Base-by-base conservation (phyloP, 2,113 vertebrate species). In the Sporophila hypoxantha region DNA sequence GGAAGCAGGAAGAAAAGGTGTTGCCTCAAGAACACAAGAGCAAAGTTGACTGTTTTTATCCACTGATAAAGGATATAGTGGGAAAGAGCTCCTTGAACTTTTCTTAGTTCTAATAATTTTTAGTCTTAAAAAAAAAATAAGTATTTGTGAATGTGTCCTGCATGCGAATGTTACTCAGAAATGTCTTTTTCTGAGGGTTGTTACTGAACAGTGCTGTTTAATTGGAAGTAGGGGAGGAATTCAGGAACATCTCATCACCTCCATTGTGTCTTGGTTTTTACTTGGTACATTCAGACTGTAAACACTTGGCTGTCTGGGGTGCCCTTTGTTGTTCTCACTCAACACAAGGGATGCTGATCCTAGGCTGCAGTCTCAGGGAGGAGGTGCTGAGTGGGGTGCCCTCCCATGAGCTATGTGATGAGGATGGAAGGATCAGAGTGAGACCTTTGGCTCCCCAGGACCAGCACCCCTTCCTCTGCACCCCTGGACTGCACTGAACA, bases 1-100 rank as follows among this genome's bases (percentile, higher is more conserved):
- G 94, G 92, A 95, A 94, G 64, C 71, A 78, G 83, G 61, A 75
- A 91, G 82, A 84, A 83, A 92, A 93, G 74, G 85, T 93, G 88
- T 84, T 91, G 80, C 77, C 83, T 82, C 77, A 62, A 82, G 59
- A 95, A 56, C 37, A 65, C n/a, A 34, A 91, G 70, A 90, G 76
- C 77, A 83, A 83, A 90, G 59, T 87, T 91, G 62, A 57, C 85
- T 92, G 22, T 95, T 93, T 92, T 95, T 95, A 81, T 83, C 76
- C 50, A 9, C 55, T 46, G 66, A 30, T 89, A 73, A 89, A 70
- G 60, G 39, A 52, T 71, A 41, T 14, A 65, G 30, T 88, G 83
- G 52, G 32, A 73, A 92, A 81, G 17, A 87, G n/a, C 53, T 78
- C 46, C 52, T 79, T 60, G 21, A 73, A 41, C 47, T 84, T 78